Evolutionary conservation across 37 sponge, comb jelly and placozoan genomes (phyloP).

Genomic region (Haliclona indistincta): DNA sequence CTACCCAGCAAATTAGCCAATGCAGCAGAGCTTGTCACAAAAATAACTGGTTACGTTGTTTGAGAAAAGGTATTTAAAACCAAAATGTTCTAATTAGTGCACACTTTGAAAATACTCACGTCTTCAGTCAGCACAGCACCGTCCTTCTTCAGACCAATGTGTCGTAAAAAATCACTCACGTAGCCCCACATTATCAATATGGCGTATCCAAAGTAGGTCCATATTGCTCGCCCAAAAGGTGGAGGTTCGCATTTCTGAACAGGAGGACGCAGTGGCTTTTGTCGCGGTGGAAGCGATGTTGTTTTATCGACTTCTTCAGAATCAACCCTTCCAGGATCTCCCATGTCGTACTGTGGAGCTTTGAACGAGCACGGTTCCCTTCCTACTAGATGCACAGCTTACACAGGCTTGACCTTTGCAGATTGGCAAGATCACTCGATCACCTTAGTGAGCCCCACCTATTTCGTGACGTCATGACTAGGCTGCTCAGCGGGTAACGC

Average conservation of each 20-base stretch:
- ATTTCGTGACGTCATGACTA: no score
- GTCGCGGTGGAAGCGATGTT: no score
- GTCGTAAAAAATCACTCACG: constrained; percentile 64
- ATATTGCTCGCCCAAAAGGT: constrained; percentile 53
- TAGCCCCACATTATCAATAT: constrained; percentile 69
- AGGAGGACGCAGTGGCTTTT: background rate
- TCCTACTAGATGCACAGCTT: background rate
- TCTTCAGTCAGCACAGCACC: constrained; percentile 11
- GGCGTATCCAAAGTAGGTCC: constrained; percentile 68
- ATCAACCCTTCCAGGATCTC: no score
- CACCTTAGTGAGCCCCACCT: background rate
- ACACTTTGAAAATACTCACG: constrained; percentile 23
- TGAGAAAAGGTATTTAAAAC: no score
- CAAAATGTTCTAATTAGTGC: no score
- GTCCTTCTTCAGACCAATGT: constrained; percentile 43
- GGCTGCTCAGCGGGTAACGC: no score
- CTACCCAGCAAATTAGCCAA: no score
- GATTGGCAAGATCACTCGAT: background rate
- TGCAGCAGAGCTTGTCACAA: no score
- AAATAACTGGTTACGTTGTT: no score
- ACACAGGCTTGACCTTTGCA: background rate
- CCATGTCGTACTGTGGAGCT: no score
- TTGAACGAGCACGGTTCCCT: no score
- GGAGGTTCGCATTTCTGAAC: constrained; percentile 61
- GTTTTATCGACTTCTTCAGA: no score